Evolutionary conservation across 2,113 vertebrate species (phyloP), one percentile per base, ranked within the genome.

Genomic region (Chaenocephalus aceratus): DNA sequence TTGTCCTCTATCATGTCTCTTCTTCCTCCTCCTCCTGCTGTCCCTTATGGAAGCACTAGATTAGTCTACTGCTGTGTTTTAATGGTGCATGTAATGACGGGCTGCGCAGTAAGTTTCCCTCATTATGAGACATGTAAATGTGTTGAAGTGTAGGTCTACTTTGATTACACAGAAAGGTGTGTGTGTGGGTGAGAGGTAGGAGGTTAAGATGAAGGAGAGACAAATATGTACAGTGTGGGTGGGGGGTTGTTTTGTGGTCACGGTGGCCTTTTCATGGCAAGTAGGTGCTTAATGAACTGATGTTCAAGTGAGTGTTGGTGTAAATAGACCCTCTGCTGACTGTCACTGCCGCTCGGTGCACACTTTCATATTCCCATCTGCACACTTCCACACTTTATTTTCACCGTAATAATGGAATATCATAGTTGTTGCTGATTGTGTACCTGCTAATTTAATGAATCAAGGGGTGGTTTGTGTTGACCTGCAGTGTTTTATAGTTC

Each of bases 11-110:
- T 64, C 49, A 15, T 48, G 21, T 64, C 30, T 4, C 30, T 30
- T 30, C 30, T 30, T 30, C 30, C 66, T 64, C 60, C 46, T 72
- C 49, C 34, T 62, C 41, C 67, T 77, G 72, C 79, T 70, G 52
- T 65, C 52, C 72, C 79, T 86, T 68, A 68, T 80, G 82, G 85
- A 87, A 74, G 76, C 44, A 45, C 77, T 54, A 84, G 87, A 89
- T 93, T 90, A 91, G 86, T 75, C 77, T 60, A 75, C 89, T 71
- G 88, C 88, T 90, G 91, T 48, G 89, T 91, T 89, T 88, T 90
- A 94, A 91, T 91, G 86, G 84, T 69, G 91, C 85, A 72, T 59
- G 79, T 92, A 92, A 93, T 91, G 86, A 86, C 56, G 34, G 72
- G 70, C 87, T 83, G 84, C 48, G 54, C 68, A 68, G 86, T 65